Percentiles rank a stretch among this genome's conserved stretches.
Evolutionary conservation across 2,888 invertebrate genomes (phyloP).

Genomic region (Phengaris arion): DNA sequence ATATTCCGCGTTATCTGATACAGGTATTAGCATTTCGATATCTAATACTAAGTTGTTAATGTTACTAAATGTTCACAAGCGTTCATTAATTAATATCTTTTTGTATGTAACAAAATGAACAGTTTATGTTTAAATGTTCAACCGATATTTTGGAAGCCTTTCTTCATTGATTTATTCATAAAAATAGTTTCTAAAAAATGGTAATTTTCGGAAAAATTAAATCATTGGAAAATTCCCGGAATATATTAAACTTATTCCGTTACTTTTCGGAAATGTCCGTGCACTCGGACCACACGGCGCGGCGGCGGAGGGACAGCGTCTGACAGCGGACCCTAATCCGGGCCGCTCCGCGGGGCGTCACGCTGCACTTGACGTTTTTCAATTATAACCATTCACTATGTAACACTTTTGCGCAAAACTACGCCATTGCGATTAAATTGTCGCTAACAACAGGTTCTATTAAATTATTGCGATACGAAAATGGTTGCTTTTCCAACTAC

Average conservation of each 20-base stretch:
- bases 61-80: too few relatives aligned
- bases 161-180: too few relatives aligned
- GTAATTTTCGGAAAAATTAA: too few relatives aligned
- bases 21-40: too few relatives aligned
- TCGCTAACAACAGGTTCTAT: constrained; percentile 46
- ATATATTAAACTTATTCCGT: neutral
- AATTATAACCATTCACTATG: constrained; percentile 70
- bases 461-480: constrained; percentile 45
- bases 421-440: constrained; percentile 52
- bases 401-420: constrained; percentile 64
- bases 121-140: too few relatives aligned
- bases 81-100: too few relatives aligned
- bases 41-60: too few relatives aligned
- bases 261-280: neutral
- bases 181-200: too few relatives aligned
- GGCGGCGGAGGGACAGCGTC: constrained; percentile 49
- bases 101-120: too few relatives aligned
- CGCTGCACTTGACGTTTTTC: constrained; percentile 68
- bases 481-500: constrained; percentile 33
- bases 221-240: too few relatives aligned
- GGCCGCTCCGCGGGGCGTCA: constrained; percentile 66
- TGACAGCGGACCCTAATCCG: constrained; percentile 71
- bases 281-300: constrained; percentile 34
- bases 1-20: too few relatives aligned
- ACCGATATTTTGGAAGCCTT: too few relatives aligned